Evolutionary conservation across 1,140 invertebrate genomes (phyloP), one percentile per base, ranked within the genome.

Genomic region (Hylaeus anthracinus): DNA sequence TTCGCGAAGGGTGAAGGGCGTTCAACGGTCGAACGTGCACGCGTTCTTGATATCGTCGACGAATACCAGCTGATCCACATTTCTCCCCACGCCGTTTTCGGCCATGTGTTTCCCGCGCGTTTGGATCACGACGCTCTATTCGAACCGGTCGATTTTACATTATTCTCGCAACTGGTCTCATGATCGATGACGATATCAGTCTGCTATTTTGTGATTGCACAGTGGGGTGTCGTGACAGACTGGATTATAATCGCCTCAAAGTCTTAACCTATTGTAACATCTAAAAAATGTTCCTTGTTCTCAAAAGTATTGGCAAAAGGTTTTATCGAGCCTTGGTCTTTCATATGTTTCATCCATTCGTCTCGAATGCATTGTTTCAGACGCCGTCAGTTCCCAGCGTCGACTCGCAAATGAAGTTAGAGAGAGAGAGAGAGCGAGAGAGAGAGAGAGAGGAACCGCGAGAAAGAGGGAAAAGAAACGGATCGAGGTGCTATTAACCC

Each of bases 41-140:
- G 41, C 45, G 70, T 83, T 80, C 83, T 70, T 74, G 75, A 63
- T 71, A 63, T 73, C 63, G 65, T 15, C 66, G 75, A 39, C 82
- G 69, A 84, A 75, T 76, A 88, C 79, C 87, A 86, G 87, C 87
- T 88, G 87, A 88, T 88, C 76, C 61, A 53, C 67, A 61, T 43
- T 45, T 81, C 63, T 48, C 73, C 45, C 61, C 45, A 69, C 39
- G 9, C 43, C 58, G 53, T 65, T 76, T 87, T 79, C 9, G 64
- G 56, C 78, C 86, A 88, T 87, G 86, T 88, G 86, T 80, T 87
- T 87, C 86, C 86, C 86, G 86, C 86, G 79, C 73, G 83, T 86
- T 82, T 77, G 86, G 45, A 5, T 67, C 39, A 39, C 12, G 37
- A 26, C 67, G 37, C 58, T 43, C 60, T 51, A 71, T 37, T 5